Evolutionary conservation across 2,888 invertebrate species (phyloP), one percentile per base, ranked within the genome.

Genomic region (Aphidoletes aphidimyza): DNA sequence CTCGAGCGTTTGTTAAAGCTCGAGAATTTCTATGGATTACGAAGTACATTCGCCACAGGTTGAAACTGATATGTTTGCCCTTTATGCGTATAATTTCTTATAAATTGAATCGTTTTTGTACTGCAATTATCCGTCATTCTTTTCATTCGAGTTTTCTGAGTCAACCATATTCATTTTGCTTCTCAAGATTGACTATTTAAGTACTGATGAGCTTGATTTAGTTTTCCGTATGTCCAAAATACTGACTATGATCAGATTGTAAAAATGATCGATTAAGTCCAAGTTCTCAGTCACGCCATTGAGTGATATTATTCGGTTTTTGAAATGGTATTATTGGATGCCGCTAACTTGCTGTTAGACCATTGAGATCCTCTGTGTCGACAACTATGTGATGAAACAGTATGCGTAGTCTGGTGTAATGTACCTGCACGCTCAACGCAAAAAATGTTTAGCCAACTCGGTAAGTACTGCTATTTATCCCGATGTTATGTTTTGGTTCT

Each of bases 341-440:
- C 3, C 26, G 14, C 19, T 11, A 36, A 89, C 92, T 92, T 92
- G 97, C 98, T 98, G 98, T 98, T 94, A 98, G 97, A n/a, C 98
- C 98, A 98, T 91, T 96, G 95, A 92, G n/a, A n/a, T n/a, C n/a
- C 98, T 98, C 92, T 98, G 98, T 87, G 98, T 93, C 86, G 98
- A 97, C 86, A 96, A n/a, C n/a, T 94, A 91, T 97, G 96, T 89
- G 97, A 95, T 89, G 97, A 96, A 91, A 98, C n/a, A 98, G 92
- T 97, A 98, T 91, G 98, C 98, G 88, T 98, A 98, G 91, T 97
- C 98, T 91, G 97, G 97, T 90, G 98, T 97, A 91, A n/a, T n/a
- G n/a, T n/a, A 96, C 96, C 93, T 98, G 97, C 90, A 98, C n/a
- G 92, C 92, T 98, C 98, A 90, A n/a, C n/a, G n/a, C 96, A 94